Conservation (phyloP, 1,140 invertebrate species). For the Spodoptera frugiperda region DNA sequence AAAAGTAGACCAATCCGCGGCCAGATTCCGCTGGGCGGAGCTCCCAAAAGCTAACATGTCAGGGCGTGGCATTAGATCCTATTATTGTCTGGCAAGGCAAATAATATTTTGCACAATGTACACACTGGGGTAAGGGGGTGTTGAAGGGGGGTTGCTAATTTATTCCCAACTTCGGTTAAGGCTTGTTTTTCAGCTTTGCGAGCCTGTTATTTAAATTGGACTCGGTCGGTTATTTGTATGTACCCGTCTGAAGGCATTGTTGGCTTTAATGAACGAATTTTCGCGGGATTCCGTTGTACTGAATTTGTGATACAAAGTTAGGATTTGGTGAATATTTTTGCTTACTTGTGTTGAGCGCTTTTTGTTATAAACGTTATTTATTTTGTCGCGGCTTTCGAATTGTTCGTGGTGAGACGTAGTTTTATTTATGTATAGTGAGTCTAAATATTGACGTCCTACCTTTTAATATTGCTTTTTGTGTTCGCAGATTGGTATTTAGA, state of each 20-base stretch:
- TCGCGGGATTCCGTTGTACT: slow-evolving; percentile 45
- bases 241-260: slow-evolving; percentile 78
- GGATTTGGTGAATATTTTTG: slow-evolving; percentile 47
- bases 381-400: slow-evolving; percentile 28
- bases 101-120: slow-evolving; percentile 86
- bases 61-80: slow-evolving; percentile 83
- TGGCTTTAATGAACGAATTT: slow-evolving; percentile 81
- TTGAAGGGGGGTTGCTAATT: slow-evolving; percentile 79
- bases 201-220: slow-evolving; percentile 86
- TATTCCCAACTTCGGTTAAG: slow-evolving; percentile 85
- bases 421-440: background rate
- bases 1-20: slow-evolving; percentile 65
- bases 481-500: too few relatives aligned
- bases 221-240: slow-evolving; percentile 82
- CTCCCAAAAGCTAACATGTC: slow-evolving; percentile 82
- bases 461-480: too few relatives aligned
- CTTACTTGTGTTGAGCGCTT: slow-evolving; percentile 43
- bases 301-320: slow-evolving; percentile 47
- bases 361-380: slow-evolving; percentile 19
- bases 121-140: slow-evolving; percentile 80
- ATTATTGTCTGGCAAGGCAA: slow-evolving; percentile 85
- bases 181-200: slow-evolving; percentile 86
- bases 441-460: too few relatives aligned
- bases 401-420: background rate
- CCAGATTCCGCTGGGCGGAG: slow-evolving; percentile 67